Evolutionary conservation across 2,888 invertebrate genomes (phyloP).

Genomic region (Autographa pulchrina): DNA sequence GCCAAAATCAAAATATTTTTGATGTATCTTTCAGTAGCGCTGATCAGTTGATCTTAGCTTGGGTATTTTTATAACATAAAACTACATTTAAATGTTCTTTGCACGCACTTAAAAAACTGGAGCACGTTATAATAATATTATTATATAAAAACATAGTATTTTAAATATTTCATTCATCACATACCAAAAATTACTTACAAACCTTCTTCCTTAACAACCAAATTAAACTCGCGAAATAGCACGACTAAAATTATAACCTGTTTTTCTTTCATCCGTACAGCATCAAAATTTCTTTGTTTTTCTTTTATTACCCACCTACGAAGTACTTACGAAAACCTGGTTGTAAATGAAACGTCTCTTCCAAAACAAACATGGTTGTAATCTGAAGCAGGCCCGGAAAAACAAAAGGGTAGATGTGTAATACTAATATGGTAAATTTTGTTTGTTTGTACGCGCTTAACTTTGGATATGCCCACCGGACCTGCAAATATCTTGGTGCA

Average conservation of each 20-base stretch:
- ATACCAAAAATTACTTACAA: no score
- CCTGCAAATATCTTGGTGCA: no score
- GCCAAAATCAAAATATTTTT: no score
- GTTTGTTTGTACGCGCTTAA: not conserved
- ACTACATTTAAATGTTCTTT: no score
- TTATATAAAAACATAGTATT: no score
- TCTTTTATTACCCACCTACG: slow-evolving; percentile 16
- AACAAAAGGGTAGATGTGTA: slow-evolving; percentile 38
- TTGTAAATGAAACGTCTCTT: slow-evolving; percentile 38
- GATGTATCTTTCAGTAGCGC: no score
- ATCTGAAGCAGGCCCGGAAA: slow-evolving; percentile 40
- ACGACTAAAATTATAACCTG: slow-evolving; percentile 13
- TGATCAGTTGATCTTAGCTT: no score
- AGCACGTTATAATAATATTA: no score
- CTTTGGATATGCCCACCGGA: no score
- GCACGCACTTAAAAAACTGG: no score
- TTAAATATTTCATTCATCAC: not conserved
- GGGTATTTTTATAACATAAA: no score
- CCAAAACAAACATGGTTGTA: slow-evolving; percentile 47
- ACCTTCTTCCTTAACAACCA: not conserved
- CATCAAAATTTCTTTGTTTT: slow-evolving; percentile 31
- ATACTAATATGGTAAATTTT: slow-evolving; percentile 34
- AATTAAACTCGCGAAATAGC: not conserved
- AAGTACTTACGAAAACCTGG: slow-evolving; percentile 20
- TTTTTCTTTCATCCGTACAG: slow-evolving; percentile 25